Conservation (phyloP, 2,113 vertebrate genomes). For the Orthochromis malagaraziensis region DNA sequence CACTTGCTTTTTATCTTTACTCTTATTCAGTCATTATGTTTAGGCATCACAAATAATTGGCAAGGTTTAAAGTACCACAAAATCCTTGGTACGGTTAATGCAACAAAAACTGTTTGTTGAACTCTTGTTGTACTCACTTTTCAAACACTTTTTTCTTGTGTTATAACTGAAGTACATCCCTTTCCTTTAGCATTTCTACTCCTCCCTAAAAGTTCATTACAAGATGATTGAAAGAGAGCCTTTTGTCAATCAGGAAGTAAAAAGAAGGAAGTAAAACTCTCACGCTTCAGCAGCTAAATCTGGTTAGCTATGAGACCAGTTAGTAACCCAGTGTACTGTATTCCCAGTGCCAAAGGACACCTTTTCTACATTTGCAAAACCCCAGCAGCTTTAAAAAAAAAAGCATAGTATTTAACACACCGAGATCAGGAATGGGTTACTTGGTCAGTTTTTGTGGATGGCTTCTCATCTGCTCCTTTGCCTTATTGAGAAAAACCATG, state of each 20-base stretch:
- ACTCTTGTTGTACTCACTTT: not conserved
- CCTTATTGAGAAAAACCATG: not conserved
- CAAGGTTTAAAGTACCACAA: not conserved
- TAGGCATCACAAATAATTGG: not conserved
- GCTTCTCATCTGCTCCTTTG: not conserved
- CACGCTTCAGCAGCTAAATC: not conserved
- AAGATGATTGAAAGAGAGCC: not conserved
- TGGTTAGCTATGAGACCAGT: not conserved
- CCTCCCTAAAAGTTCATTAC: not conserved
- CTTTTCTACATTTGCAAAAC: not conserved
- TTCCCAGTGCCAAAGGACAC: not conserved
- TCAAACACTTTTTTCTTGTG: rapidly evolving
- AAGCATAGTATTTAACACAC: not conserved
- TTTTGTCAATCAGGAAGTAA: not conserved
- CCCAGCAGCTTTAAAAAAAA: not conserved
- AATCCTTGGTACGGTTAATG: not conserved
- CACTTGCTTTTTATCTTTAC: not conserved
- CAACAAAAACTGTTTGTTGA: not conserved
- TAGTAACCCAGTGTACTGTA: not conserved
- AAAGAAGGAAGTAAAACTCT: not conserved
- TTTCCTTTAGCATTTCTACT: not conserved
- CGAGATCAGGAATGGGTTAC: not conserved
- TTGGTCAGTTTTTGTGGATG: not conserved
- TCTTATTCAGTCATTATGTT: not conserved
- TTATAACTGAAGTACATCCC: not conserved